phyloP scores from a whole-genome alignment of 2,888 invertebrate species.

The Margaritifera margaritifera region DNA sequence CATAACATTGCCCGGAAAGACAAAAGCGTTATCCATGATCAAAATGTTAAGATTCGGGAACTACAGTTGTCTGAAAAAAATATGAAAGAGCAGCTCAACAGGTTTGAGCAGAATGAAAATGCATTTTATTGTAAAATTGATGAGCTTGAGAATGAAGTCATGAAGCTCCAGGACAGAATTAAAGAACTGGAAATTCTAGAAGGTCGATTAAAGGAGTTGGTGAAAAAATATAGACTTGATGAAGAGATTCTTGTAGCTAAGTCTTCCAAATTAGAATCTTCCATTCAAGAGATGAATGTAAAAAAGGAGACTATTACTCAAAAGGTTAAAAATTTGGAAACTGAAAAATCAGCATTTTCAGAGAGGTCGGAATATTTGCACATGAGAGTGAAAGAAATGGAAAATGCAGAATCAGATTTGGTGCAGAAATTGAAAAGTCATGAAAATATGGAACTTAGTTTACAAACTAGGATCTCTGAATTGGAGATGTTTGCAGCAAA shows the following conservation, averaged over 20 bases:
- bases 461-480: slow-evolving; percentile 51
- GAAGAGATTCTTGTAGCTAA: slow-evolving; percentile 58
- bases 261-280: slow-evolving; percentile 57
- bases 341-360: slow-evolving; percentile 57
- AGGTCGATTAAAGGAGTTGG: slow-evolving; percentile 54
- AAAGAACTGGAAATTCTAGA: slow-evolving; percentile 57
- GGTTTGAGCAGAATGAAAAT: slow-evolving; percentile 53
- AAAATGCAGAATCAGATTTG: slow-evolving; percentile 53
- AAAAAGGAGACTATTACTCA: slow-evolving; percentile 59
- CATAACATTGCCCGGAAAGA: slow-evolving; percentile 67
- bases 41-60: slow-evolving; percentile 63
- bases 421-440: slow-evolving; percentile 53
- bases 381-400: slow-evolving; percentile 54
- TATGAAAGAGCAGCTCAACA: slow-evolving; percentile 59
- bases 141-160: slow-evolving; percentile 53
- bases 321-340: slow-evolving; percentile 58
- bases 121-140: slow-evolving; percentile 55
- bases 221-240: slow-evolving; percentile 58
- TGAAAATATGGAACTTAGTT: slow-evolving; percentile 52
- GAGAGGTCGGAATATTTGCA: slow-evolving; percentile 58
- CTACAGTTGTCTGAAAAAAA: slow-evolving; percentile 60
- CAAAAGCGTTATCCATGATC: slow-evolving; percentile 67
- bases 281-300: slow-evolving; percentile 60
- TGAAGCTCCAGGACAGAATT: slow-evolving; percentile 55
- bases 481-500: slow-evolving; percentile 59